Percentiles rank a stretch among this genome's conserved stretches.
Conservation (phyloP, 2,888 invertebrate genomes). For the Cataglyphis albicans region DNA sequence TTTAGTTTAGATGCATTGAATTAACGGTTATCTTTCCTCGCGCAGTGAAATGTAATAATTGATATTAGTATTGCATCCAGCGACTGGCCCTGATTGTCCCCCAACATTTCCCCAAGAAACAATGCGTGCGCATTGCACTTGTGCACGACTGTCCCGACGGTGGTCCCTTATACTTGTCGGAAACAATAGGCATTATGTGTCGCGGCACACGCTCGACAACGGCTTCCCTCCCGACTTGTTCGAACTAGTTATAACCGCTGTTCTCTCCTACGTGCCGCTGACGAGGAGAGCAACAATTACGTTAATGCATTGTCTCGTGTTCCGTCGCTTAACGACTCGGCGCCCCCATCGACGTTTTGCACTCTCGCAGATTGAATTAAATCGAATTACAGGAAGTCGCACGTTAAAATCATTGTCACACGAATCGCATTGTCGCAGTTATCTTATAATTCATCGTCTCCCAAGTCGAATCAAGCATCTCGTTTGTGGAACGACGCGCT, state of each 20-base stretch:
- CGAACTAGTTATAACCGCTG: slow-evolving; percentile 74
- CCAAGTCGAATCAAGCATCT: slow-evolving; percentile 36
- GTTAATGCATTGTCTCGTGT: slow-evolving; percentile 75
- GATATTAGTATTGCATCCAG: slow-evolving; percentile 38
- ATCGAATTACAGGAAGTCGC: slow-evolving; percentile 53
- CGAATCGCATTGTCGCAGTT: slow-evolving; percentile 48
- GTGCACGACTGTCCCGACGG: slow-evolving; percentile 64
- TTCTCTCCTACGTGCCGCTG: slow-evolving; percentile 66
- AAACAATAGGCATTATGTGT: slow-evolving; percentile 76
- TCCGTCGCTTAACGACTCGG: slow-evolving; percentile 69
- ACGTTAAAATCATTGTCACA: slow-evolving; percentile 56
- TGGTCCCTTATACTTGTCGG: slow-evolving; percentile 68
- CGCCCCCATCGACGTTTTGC: slow-evolving; percentile 68
- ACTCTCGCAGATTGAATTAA: slow-evolving; percentile 71
- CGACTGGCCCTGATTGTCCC: slow-evolving; percentile 65
- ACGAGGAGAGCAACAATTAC: slow-evolving; percentile 76
- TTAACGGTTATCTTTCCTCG: slow-evolving; percentile 1
- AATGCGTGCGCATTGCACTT: slow-evolving; percentile 69
- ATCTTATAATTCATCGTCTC: slow-evolving; percentile 45
- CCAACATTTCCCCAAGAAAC: slow-evolving; percentile 68
- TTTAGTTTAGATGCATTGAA: background rate
- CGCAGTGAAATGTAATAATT: slow-evolving; percentile 30
- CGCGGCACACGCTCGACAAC: slow-evolving; percentile 73
- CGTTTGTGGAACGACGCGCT: slow-evolving; percentile 2
- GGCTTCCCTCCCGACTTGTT: slow-evolving; percentile 68